Conservation (phyloP, 2,113 vertebrate genomes). For the Syngnathus scovelli region DNA sequence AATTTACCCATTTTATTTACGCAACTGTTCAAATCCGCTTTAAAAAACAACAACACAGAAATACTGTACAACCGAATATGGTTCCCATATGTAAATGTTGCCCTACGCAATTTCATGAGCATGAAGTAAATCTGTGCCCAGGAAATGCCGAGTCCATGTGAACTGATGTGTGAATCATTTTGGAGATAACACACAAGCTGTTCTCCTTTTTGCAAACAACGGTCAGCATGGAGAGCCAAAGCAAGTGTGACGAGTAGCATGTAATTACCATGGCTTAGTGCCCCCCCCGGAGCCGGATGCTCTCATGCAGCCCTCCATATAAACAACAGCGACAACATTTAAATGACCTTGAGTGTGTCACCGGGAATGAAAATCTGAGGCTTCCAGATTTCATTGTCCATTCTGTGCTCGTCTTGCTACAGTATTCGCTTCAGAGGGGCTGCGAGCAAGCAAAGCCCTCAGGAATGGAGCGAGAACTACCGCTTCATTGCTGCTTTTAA, state of each 20-base stretch:
- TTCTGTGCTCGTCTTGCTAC: slow-evolving; percentile 45
- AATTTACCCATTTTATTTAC: slow-evolving; percentile 28
- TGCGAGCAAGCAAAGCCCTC: slow-evolving; percentile 37
- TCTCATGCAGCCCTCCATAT: slow-evolving; percentile 39
- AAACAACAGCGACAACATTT: slow-evolving; percentile 46
- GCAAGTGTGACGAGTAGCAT: slow-evolving; percentile 44
- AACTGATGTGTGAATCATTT: slow-evolving; percentile 56
- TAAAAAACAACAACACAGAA: not conserved
- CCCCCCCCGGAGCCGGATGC: slow-evolving; percentile 40
- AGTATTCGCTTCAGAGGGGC: slow-evolving; percentile 48
- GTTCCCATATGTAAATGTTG: not conserved
- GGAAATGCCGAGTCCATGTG: slow-evolving; percentile 41
- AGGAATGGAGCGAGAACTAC: slow-evolving; percentile 35
- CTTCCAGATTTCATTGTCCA: slow-evolving; percentile 54
- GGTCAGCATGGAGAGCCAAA: slow-evolving; percentile 36
- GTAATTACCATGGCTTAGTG: slow-evolving; percentile 56
- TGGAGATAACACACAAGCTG: slow-evolving; percentile 57
- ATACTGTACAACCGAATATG: not conserved
- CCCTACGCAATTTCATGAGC: not conserved
- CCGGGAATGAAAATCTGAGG: slow-evolving; percentile 46
- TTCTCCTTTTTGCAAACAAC: slow-evolving; percentile 42
- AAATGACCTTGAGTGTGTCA: slow-evolving; percentile 55
- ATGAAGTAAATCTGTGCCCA: slow-evolving; percentile 17
- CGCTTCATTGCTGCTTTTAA: slow-evolving; percentile 21
- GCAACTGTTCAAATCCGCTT: slow-evolving; percentile 16